Base-by-base conservation (phyloP, 2,888 invertebrate genomes). In the Fragum fragum region DNA sequence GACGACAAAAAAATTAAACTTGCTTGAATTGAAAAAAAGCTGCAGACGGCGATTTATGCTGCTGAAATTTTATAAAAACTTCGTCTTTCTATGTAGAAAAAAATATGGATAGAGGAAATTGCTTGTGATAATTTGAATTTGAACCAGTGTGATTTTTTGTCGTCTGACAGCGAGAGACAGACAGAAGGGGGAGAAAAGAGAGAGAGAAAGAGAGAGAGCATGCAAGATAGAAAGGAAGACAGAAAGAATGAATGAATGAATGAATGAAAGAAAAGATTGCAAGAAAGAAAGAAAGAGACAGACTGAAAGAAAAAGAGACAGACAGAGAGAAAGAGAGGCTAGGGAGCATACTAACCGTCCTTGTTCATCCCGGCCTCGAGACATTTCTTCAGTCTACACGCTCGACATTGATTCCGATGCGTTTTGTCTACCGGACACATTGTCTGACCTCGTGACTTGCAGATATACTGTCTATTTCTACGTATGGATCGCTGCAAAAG, bases 341-440 rank as follows among this genome's bases (percentile, higher is more conserved):
- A 21, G 14, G 3, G 52, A 52, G 16, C 18, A 61, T 21, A 90
- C 97, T 97, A 95, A 98, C 98, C 97, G 93, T 99, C 98, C 95
- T 97, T 98, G 95, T 99, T 99, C 99, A 99, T 99, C 79, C 99
- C 99, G 14, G 97, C 98, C 81, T 97, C 97, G 39, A 98, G 95
- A 93, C 99, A 99, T 94, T 98, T 98, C 75, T 96, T 96, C 9
- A 99, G 96, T 16, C 99, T 96, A 93, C 99, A 99, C 0, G 99
- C 97, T 3, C 99, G 96, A 93, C 99, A 99, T 94, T 99, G 99
- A 95, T 99, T 99, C 36, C 99, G 95, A 93, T 98, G 99, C 0
- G 98, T 97, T 94, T 99, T 99, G 95, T 99, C 99, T 6, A 99
- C 98, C 55, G 97, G 95, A 93, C 99, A 99, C n/a, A 81, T 84